Evolutionary conservation across 2,797 vertebrate species (phyloP).

Genomic region (Eospalax fontanierii): DNA sequence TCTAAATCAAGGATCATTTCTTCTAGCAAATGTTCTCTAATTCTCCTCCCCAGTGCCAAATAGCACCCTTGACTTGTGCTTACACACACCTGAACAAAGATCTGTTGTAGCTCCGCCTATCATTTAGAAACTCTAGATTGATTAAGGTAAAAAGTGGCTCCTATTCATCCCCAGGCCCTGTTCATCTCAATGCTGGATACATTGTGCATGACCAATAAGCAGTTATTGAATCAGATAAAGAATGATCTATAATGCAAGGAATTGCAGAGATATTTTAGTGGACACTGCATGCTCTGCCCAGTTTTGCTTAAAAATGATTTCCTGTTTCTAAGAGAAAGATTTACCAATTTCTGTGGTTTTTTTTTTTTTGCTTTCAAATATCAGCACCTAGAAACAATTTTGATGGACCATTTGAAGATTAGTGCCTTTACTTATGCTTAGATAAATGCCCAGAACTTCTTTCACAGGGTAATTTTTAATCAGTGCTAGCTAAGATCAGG

Average conservation of each 20-base stretch:
- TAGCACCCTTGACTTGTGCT: too few relatives aligned
- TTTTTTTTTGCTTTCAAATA: not conserved
- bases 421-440: accelerated
- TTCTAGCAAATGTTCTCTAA: not conserved
- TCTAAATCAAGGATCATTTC: not conserved
- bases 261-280: not conserved
- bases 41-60: too few relatives aligned
- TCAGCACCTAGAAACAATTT: not conserved
- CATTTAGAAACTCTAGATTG: not conserved
- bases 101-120: not conserved
- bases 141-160: not conserved
- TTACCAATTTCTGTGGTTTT: not conserved
- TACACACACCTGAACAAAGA: not conserved
- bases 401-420: not conserved
- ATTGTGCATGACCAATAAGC: not conserved
- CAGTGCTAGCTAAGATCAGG: not conserved
- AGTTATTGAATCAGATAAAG: not conserved
- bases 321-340: not conserved
- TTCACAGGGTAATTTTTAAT: accelerated
- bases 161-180: not conserved
- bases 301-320: not conserved
- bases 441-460: not conserved
- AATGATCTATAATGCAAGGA: not conserved
- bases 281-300: not conserved
- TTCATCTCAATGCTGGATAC: not conserved